Evolutionary conservation across 2,888 invertebrate genomes (phyloP).

Genomic region (Dorcus parallelipipedus): DNA sequence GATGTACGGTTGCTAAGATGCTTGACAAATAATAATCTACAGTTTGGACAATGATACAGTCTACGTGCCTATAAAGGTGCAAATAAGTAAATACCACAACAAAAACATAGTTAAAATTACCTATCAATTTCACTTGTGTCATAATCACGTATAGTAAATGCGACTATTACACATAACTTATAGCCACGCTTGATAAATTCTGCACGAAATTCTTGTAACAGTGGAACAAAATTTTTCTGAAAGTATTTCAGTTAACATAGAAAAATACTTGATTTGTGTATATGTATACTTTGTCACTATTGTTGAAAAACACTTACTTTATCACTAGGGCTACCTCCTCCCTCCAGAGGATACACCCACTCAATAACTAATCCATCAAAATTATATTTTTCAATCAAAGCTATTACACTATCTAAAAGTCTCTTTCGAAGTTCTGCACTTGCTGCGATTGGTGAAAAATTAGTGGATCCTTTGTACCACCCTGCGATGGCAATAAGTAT

Average conservation of each 20-base stretch:
- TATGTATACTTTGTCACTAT: too few species aligned
- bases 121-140: constrained; percentile 56
- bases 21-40: constrained; percentile 70
- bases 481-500: constrained; percentile 58
- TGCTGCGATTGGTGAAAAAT: constrained; percentile 48
- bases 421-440: constrained; percentile 46
- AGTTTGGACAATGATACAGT: constrained; percentile 68
- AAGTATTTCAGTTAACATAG: too few species aligned
- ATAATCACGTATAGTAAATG: constrained; percentile 57
- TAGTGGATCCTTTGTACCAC: constrained; percentile 55
- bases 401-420: constrained; percentile 57
- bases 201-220: constrained; percentile 54
- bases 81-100: too few species aligned
- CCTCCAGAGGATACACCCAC: constrained; percentile 66
- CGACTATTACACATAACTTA: constrained; percentile 26
- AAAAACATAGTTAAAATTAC: constrained; percentile 32
- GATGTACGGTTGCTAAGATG: constrained; percentile 61
- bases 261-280: too few species aligned
- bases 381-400: constrained; percentile 53
- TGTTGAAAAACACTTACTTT: constrained; percentile 23
- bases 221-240: constrained; percentile 42
- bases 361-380: constrained; percentile 72
- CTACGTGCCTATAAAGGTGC: constrained; percentile 51
- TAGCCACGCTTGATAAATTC: constrained; percentile 54
- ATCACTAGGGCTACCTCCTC: constrained; percentile 44